Base-by-base conservation (phyloP, 2,888 invertebrate species). In the Stegophylla sp. region DNA sequence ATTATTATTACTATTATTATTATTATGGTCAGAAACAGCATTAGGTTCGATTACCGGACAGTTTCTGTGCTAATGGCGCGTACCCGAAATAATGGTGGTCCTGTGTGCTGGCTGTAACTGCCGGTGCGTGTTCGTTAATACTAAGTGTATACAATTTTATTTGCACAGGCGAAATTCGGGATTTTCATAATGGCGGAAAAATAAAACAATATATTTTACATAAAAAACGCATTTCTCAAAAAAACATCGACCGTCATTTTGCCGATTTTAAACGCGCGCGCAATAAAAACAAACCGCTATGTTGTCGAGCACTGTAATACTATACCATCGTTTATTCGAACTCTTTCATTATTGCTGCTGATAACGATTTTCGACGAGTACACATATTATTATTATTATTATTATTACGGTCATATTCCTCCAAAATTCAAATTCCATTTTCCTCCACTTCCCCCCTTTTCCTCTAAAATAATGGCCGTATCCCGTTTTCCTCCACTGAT, bases 1-100 rank as follows among this genome's bases (percentile, higher is more conserved):
- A 77, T 77, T 77, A 77, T 76, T 76, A 67, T 77, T 77, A 69
- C 69, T 61, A 67, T 77, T 69, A 77, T 77, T 77, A 77, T 76
- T 76, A 67, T 77, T 77, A 77, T 77, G 69, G 77, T 77, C 69
- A 69, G 77, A 59, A 77, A 43, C 28, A 69, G 69, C 77, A 61
- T 77, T 69, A 69, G 53, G 79, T 79, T 79, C 71, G 79, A 79
- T 79, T 79, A 79, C 79, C 71, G 79, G 79, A 71, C 48, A 51
- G 79, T 79, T 79, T 79, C 61, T 23, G n/a, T n/a, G 41, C 69
- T 79, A 79, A 79, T 79, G 79, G 71, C 17, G 28, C 59, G 61
- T n/a, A 61, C 20, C 45, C 56, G 56, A 69, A 77, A 69, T 77
- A 77, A 77, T 69, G 59, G 28, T 48, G n/a, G n/a, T n/a, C n/a